A percentile compares a stretch with the other conserved stretches of the same genome.
Conservation (phyloP, 2,797 vertebrate genomes). For the Sebastes paucispinis region DNA sequence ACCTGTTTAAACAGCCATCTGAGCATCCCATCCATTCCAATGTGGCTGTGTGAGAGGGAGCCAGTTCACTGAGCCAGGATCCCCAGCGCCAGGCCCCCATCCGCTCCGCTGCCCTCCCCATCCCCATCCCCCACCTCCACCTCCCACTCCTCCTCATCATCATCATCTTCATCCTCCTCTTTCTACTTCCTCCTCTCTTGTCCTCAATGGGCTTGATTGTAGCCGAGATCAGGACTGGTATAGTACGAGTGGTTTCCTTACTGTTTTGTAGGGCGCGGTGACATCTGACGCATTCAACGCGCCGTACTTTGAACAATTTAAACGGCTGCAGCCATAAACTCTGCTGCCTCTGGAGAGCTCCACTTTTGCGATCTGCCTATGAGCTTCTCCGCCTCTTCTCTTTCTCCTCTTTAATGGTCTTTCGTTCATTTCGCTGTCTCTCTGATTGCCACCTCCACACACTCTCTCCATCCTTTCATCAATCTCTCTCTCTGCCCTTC, state of each 20-base stretch:
- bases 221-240: slow-evolving; percentile 5
- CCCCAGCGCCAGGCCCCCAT: slow-evolving; percentile 48
- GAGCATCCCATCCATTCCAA: slow-evolving; percentile 76
- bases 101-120: slow-evolving; percentile 32
- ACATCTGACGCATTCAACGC: slow-evolving; percentile 38
- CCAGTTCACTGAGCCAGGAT: slow-evolving; percentile 67
- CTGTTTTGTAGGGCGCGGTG: slow-evolving; percentile 28
- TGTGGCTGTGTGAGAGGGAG: slow-evolving; percentile 59
- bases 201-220: slow-evolving; percentile 46
- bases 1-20: slow-evolving; percentile 83
- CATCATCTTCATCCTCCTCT: neutral
- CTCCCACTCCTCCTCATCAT: slow-evolving; percentile 3
- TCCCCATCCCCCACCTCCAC: slow-evolving; percentile 17
- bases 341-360: slow-evolving; percentile 39
- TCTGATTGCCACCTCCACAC: slow-evolving; percentile 49
- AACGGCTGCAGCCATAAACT: slow-evolving; percentile 36
- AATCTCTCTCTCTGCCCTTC: slow-evolving; percentile 6
- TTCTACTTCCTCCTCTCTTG: slow-evolving; percentile 6
- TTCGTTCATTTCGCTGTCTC: slow-evolving; percentile 47
- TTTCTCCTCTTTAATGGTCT: slow-evolving; percentile 37
- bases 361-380: slow-evolving; percentile 34
- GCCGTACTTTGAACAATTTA: slow-evolving; percentile 36
- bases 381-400: neutral
- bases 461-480: slow-evolving; percentile 32
- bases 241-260: slow-evolving; percentile 1